Conservation (phyloP, 2,113 vertebrate genomes). For the Epinephelus moara region DNA sequence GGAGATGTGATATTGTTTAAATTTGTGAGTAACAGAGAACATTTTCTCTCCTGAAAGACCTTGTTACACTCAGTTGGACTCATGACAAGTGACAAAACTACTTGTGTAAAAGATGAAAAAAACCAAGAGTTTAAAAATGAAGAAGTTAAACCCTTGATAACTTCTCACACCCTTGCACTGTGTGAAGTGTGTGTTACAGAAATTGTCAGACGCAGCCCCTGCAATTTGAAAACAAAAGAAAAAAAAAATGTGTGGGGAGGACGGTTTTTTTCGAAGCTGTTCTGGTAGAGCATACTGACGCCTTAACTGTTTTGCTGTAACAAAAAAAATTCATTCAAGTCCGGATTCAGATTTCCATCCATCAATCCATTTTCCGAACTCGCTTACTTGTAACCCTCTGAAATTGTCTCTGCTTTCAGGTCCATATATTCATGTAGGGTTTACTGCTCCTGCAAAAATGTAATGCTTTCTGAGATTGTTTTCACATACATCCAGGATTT, state of each 20-base stretch:
- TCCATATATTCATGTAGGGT: constrained; percentile 13
- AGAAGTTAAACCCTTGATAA: background rate
- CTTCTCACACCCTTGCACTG: too few relatives aligned
- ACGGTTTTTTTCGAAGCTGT: background rate
- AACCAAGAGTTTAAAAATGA: too few relatives aligned
- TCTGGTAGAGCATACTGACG: background rate
- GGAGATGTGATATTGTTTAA: background rate
- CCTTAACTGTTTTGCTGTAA: background rate
- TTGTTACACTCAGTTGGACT: background rate
- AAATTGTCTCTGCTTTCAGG: constrained; percentile 10
- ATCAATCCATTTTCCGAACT: constrained; percentile 23
- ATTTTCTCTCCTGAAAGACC: too few relatives aligned
- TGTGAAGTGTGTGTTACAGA: background rate
- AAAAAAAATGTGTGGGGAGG: background rate
- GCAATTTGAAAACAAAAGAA: background rate
- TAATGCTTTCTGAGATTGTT: constrained; percentile 86
- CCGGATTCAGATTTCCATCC: constrained; percentile 21
- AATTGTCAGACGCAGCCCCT: background rate
- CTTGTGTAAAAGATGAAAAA: too few relatives aligned
- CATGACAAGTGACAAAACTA: background rate
- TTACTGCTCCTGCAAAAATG: constrained; percentile 18
- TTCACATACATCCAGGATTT: constrained; percentile 87
- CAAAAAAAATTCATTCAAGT: background rate
- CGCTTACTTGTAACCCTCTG: background rate
- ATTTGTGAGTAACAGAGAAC: too few relatives aligned